Base-by-base conservation (phyloP, 2,113 vertebrate species). In the Megalops atlanticus region DNA sequence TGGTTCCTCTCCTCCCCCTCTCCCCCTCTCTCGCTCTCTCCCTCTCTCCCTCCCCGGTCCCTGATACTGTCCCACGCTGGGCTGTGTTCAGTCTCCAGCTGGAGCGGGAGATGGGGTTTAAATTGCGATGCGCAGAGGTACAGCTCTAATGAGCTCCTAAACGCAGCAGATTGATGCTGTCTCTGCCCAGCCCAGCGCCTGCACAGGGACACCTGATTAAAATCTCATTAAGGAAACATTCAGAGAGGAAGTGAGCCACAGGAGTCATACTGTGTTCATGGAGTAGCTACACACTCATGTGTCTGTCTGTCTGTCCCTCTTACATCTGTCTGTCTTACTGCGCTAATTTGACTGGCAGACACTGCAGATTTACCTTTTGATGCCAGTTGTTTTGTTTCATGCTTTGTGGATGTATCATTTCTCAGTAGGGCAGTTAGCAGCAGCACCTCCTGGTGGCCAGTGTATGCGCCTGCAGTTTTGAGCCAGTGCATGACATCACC, bases 101-200 rank as follows among this genome's bases (percentile, higher is more conserved):
- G 83, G 82, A 74, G 74, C 47, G 35, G 39, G 58, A 72, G 38
- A 72, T 72, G 38, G 38, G 21, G 2, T 72, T 72, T 39, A 80
- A 84, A 87, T 85, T 81, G 82, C 74, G 78, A 84, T 87, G 76
- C 81, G 76, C 45, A 70, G 72, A 40, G 76, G 79, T 85, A 47
- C 77, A 49, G n/a, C 54, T 36, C 36, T 24, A 31, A 80, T 78
- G 47, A 64, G 41, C 49, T 31, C 43, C 73, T 80, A 58, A 85
- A 81, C 38, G 33, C 38, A 10, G 33, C 11, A 2, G 70, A 39
- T 27, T 72, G 33, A 0, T 38, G 38, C 70, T 4, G 7, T 5
- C 58, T 18, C 18, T 31, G 24, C 5, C 24, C n/a, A 27, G 12
- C 54, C 31, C 24, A 6, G 7, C 43, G 12, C 31, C 24, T 31